Evolutionary conservation across 2,888 invertebrate species (phyloP), one percentile per base, ranked within the genome.

Genomic region (Alloplasta piceator): DNA sequence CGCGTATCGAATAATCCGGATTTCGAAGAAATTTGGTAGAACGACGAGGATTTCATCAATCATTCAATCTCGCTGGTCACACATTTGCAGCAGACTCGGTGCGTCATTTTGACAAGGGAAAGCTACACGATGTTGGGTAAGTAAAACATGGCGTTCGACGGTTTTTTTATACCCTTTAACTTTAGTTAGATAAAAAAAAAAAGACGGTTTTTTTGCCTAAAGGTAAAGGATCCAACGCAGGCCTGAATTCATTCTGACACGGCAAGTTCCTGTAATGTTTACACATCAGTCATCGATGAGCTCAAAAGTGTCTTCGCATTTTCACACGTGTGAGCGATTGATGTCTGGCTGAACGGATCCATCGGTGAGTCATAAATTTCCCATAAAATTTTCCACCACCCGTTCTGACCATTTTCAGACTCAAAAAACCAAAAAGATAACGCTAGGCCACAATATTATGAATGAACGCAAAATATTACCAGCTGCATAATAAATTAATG

Each of bases 11-110:
- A 82, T 16, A 68, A 68, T 6, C 66, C 78, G 5, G 85, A 87
- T 72, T 83, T 82, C 14, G 86, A 87, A 14, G 72, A 85, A 36
- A 83, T 83, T 58, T 84, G 84, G 83, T 87, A 79, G 86, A 16
- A 3, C 5, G 12, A 26, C 12, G 41, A 52, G 2, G 6, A 36
- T 50, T 60, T 38, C 43, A 61, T 61, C 39, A 61, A 67, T 78
- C 61, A 61, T 46, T 10, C 6, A 41, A 58, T 72, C 58, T 36
- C 14, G 43, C 46, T 46, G 46, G 9, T 63, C 46, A 46, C 10
- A 46, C 9, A 26, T 26, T 56, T 56, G 16, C 26, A 6, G 46
- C 68, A 50, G 16, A 16, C n/a, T 38, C 39, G 14, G 55, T 50
- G 39, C 12, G 9, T 10, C 63, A 12, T 43, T 39, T 48, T 16